A percentile compares a stretch with the other conserved stretches of the same genome.
These are phyloP conservation scores for Luffia ferchaultella DNA, from an alignment of 2,888 invertebrate genomes.

Conservation along the genomic window DNA sequence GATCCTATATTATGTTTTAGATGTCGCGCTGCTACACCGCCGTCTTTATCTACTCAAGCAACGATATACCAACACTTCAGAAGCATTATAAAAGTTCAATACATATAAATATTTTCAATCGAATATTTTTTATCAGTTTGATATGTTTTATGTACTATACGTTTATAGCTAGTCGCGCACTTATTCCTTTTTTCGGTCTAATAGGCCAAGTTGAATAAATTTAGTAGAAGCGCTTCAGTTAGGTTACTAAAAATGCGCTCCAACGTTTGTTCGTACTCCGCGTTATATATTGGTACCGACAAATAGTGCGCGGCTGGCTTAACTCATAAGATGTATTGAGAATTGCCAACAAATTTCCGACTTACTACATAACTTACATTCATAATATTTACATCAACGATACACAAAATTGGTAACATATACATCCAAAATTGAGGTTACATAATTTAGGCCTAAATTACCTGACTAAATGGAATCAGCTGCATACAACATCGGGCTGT, in stretches of 20 bases:
- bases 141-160: slow-evolving; percentile 62
- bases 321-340: background rate
- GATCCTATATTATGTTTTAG: background rate
- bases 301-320: too few species aligned
- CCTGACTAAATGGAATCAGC: background rate
- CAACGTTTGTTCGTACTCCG: too few species aligned
- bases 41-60: background rate
- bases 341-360: background rate
- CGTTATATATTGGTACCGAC: too few species aligned
- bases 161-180: too few species aligned
- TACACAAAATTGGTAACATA: slow-evolving; percentile 39
- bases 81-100: background rate
- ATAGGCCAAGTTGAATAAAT: too few species aligned
- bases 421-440: slow-evolving; percentile 37
- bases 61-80: background rate
- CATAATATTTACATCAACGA: background rate
- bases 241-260: too few species aligned
- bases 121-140: slow-evolving; percentile 31
- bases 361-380: background rate
- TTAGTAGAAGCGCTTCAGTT: too few species aligned
- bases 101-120: slow-evolving; percentile 6
- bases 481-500: too few species aligned
- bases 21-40: background rate
- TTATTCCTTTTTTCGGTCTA: too few species aligned
- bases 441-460: slow-evolving; percentile 39